A percentile compares a stretch with the other conserved stretches of the same genome.
Evolutionary conservation across 2,113 vertebrate genomes (phyloP).

Genomic region (Lanius ludovicianus): DNA sequence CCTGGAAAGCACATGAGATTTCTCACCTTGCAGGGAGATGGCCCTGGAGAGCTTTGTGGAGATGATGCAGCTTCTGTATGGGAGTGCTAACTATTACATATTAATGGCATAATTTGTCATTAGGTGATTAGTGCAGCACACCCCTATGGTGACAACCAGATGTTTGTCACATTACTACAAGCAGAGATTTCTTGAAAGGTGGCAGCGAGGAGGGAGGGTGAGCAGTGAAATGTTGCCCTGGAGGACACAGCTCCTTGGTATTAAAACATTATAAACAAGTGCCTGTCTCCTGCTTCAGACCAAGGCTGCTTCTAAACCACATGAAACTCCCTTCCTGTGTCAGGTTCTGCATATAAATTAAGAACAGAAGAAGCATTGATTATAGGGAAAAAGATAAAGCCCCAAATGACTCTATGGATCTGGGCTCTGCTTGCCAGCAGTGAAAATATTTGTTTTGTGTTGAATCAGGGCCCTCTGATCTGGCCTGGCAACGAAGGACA

Average conservation of each 20-base stretch:
- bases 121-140: not conserved
- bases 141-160: not conserved
- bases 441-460: not conserved
- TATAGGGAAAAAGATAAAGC: not conserved
- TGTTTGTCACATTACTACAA: not conserved
- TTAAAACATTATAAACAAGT: not conserved
- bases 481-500: not conserved
- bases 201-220: not conserved
- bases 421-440: not conserved
- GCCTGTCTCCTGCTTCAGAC: not conserved
- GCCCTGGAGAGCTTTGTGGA: not conserved
- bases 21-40: not conserved
- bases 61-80: not conserved
- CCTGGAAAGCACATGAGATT: not conserved
- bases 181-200: not conserved
- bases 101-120: constrained; percentile 42
- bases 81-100: not conserved
- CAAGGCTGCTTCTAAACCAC: not conserved
- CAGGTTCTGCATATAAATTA: not conserved
- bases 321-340: not conserved
- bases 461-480: not conserved
- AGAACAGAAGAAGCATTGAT: not conserved
- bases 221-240: not conserved
- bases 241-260: not conserved
- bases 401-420: not conserved